phyloP scores from a whole-genome alignment of 2,113 vertebrate genomes.

The Plotosus lineatus region DNA sequence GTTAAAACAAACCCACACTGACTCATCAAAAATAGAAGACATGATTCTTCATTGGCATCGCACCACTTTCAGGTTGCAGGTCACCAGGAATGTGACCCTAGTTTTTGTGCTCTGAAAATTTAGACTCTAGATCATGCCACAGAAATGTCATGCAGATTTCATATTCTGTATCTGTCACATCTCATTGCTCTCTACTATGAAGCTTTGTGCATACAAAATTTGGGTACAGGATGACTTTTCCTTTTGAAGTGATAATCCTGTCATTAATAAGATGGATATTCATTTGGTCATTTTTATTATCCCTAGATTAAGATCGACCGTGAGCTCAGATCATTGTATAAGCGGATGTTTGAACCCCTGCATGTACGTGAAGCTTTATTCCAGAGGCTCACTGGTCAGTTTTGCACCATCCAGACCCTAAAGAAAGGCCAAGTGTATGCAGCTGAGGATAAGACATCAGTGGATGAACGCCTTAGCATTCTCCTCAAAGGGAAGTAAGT shows the following conservation, averaged over 20 bases:
- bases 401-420: constrained; percentile 91
- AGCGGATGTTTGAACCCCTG: constrained; percentile 92
- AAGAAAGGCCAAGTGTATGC: constrained; percentile 90
- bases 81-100: background rate
- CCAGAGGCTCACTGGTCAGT: constrained; percentile 91
- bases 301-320: constrained; percentile 92
- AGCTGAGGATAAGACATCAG: constrained; percentile 94
- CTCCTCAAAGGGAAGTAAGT: constrained; percentile 96
- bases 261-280: background rate
- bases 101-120: background rate
- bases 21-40: background rate
- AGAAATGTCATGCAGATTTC: background rate
- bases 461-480: constrained; percentile 94
- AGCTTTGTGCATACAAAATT: background rate
- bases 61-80: background rate
- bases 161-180: background rate
- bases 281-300: constrained; percentile 21
- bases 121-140: constrained; percentile 9
- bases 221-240: background rate
- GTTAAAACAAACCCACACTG: background rate
- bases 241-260: background rate
- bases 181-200: background rate
- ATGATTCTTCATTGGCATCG: background rate
- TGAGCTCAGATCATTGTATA: constrained; percentile 87
- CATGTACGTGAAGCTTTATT: constrained; percentile 90